Conservation (phyloP, 1,140 invertebrate species). For the Linepithema humile region DNA sequence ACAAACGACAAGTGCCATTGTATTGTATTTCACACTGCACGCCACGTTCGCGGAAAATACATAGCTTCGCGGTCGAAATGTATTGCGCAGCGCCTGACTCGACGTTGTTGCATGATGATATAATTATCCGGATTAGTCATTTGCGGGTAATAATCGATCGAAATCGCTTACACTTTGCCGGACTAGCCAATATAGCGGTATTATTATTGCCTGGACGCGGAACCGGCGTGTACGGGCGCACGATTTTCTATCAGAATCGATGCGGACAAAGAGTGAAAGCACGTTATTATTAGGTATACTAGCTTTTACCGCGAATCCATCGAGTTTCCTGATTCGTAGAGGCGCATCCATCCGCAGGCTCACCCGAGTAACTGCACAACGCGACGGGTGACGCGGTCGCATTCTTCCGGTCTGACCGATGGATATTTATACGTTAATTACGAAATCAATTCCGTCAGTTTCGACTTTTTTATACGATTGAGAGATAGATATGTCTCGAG, state of each 20-base stretch:
- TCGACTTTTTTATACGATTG: background rate
- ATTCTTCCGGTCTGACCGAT: slow-evolving; percentile 11
- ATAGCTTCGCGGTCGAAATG: background rate
- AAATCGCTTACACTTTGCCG: background rate
- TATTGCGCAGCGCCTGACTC: background rate
- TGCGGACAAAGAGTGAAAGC: slow-evolving; percentile 48
- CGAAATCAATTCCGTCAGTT: background rate
- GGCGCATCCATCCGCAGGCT: background rate
- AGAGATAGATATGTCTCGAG: background rate
- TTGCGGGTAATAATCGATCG: slow-evolving; percentile 13
- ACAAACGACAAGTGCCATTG: background rate
- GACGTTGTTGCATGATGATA: background rate
- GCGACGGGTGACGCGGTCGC: background rate
- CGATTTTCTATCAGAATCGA: slow-evolving; percentile 20
- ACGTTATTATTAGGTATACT: slow-evolving; percentile 19
- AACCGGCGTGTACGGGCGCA: background rate
- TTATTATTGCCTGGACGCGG: background rate
- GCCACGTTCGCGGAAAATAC: slow-evolving; percentile 13
- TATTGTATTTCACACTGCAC: background rate
- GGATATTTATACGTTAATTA: background rate
- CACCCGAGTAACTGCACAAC: background rate
- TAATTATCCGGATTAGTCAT: slow-evolving; percentile 39
- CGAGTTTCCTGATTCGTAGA: slow-evolving; percentile 36
- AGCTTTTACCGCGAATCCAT: slow-evolving; percentile 39
- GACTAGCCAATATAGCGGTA: no score